Base-by-base conservation (phyloP, 2,113 vertebrate genomes). In the Tachycineta bicolor region DNA sequence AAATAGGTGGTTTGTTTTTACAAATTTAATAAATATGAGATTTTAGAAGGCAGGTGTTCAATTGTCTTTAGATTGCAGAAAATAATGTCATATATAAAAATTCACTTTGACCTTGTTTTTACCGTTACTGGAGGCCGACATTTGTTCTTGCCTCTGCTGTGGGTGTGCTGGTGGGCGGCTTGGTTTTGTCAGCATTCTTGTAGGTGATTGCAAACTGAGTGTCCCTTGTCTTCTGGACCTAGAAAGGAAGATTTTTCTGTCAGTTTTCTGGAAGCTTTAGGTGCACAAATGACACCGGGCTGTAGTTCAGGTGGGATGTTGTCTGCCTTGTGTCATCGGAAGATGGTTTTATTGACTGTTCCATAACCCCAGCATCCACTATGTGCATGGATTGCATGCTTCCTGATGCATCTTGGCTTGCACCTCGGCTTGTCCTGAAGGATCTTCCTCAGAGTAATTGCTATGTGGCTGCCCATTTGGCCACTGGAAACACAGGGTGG, bases 301-400 rank as follows among this genome's bases (percentile, higher is more conserved):
- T 39, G 39, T 1, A 2, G 31, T 59, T 87, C 23, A 34, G 53
- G 34, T 53, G 47, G 34, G 19, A 17, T 47, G 22, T 33, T 87
- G 19, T 74, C 50, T 67, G 24, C 34, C 10, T 23, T 67, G 12
- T 53, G 25, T 59, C 0, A 0, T 4, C 0, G 6, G 56, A 55
- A 81, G 59, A 4, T 33, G 37, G 62, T 55, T 68, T 85, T 47
- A 50, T 33, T 34, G 52, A 20, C 11, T 56, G 22, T 44, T 82
- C 24, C 3, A 0, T 46, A 62, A 43, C 43, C 59, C 29, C 39
- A 80, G 50, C 64, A 83, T 34, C 50, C 6, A 7, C 8, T 71
- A 31, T 46, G 10, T 56, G 22, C 26, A 15, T 34, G 60, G 26
- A 23, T 34, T 75, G 9, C 13, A 1, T 31, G 29, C 18, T 44